Percentiles rank a stretch among this genome's conserved stretches.
phyloP scores from a whole-genome alignment of 2,888 invertebrate genomes.

The Macaria notata region DNA sequence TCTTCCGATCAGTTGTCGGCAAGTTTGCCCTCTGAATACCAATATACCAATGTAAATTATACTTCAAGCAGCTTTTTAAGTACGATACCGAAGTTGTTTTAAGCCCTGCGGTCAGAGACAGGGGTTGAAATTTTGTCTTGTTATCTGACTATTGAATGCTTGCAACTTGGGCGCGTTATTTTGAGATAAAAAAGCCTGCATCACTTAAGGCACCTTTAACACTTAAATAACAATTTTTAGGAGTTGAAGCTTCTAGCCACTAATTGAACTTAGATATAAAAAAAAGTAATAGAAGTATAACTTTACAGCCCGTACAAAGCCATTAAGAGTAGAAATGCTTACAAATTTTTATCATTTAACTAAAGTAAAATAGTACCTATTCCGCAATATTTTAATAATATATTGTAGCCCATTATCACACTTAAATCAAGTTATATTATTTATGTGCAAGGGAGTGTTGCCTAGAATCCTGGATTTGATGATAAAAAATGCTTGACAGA shows the following conservation, averaged over 20 bases:
- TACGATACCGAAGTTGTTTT: background rate
- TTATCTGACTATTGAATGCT: background rate
- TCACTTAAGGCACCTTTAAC: background rate
- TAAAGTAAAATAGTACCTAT: too few relatives aligned
- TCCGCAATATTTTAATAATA: too few relatives aligned
- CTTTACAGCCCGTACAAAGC: too few relatives aligned
- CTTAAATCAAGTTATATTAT: too few relatives aligned
- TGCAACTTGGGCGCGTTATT: background rate
- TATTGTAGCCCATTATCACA: too few relatives aligned
- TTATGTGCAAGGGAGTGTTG: too few relatives aligned
- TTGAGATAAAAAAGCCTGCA: background rate
- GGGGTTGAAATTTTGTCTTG: background rate
- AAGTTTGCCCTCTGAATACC: conserved; percentile 15
- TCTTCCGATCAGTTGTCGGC: background rate
- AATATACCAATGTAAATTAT: background rate
- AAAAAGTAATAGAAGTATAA: too few relatives aligned
- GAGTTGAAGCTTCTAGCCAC: background rate
- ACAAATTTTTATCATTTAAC: too few relatives aligned
- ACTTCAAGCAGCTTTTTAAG: background rate
- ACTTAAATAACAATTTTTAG: background rate
- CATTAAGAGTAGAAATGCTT: too few relatives aligned
- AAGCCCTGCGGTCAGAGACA: conserved; percentile 1
- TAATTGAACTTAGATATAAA: too few relatives aligned
- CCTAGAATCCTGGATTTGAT: too few relatives aligned
- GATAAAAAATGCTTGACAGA: too few relatives aligned